Conservation (phyloP, 1,140 invertebrate genomes). For the Tribolium castaneum region DNA sequence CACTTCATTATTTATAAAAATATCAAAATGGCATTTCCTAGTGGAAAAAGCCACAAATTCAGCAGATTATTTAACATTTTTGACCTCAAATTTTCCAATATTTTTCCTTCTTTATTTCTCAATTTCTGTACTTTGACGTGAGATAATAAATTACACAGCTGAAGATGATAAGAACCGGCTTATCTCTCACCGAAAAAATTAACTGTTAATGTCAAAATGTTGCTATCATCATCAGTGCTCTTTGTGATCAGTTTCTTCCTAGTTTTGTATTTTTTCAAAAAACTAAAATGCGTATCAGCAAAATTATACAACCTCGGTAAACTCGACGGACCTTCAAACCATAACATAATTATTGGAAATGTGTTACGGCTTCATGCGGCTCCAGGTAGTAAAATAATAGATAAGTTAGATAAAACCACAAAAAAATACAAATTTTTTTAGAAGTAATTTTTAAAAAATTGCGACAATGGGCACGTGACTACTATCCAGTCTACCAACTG, state of each 20-base stretch:
- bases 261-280: neutral
- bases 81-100: no score
- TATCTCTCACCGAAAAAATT: no score
- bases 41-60: neutral
- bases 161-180: neutral
- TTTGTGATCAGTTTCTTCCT: neutral
- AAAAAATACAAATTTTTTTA: neutral
- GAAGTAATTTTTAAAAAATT: neutral
- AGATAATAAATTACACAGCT: neutral
- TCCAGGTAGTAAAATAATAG: neutral
- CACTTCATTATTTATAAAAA: no score
- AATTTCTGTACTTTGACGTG: neutral
- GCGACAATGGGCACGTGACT: neutral
- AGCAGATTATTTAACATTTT: no score
- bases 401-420: neutral
- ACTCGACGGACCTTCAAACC: neutral
- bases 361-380: neutral
- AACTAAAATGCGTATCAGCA: neutral
- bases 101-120: no score
- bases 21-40: no score
- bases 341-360: neutral
- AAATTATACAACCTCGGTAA: neutral
- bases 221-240: neutral
- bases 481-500: conserved; percentile 5
- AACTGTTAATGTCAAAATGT: neutral